These are phyloP conservation scores for Neolamprologus longior DNA, from an alignment of 2,113 vertebrate species.

Conservation along the genomic window DNA sequence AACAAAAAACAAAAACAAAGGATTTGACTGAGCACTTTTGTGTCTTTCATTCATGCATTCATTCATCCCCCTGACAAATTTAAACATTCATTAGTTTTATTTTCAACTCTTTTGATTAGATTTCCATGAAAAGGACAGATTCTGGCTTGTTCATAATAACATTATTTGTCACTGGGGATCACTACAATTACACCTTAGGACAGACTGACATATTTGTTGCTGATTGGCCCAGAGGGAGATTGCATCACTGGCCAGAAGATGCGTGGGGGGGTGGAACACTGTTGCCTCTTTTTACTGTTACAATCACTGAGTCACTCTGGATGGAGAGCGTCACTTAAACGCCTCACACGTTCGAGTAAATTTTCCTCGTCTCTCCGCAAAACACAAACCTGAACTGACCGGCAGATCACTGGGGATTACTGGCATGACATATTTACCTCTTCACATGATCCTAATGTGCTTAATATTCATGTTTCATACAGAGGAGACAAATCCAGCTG, in stretches of 20 bases:
- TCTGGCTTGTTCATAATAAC: background rate
- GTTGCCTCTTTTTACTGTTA: conserved; percentile 28
- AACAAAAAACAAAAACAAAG: background rate
- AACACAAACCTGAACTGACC: conserved; percentile 53
- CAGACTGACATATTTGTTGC: conserved; percentile 39
- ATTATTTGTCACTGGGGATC: conserved; percentile 10
- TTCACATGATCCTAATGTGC: conserved; percentile 47
- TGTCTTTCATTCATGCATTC: background rate
- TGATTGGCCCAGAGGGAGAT: conserved; percentile 53
- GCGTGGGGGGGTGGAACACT: background rate
- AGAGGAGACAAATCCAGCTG: conserved; percentile 41
- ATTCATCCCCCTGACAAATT: background rate
- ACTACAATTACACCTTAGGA: conserved; percentile 19
- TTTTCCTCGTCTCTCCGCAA: background rate
- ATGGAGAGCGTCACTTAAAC: conserved; percentile 40
- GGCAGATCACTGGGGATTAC: conserved; percentile 44
- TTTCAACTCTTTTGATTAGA: background rate
- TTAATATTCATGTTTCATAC: conserved; percentile 58
- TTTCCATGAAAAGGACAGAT: background rate
- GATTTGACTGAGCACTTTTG: background rate
- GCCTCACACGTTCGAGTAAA: conserved; percentile 23
- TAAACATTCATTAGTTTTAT: background rate
- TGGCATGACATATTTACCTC: conserved; percentile 12
- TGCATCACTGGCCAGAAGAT: conserved; percentile 13
- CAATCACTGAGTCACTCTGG: conserved; percentile 27